These are phyloP conservation scores for Metopolophium dirhodum DNA, from an alignment of 1,140 invertebrate genomes.

Conservation along the genomic window DNA sequence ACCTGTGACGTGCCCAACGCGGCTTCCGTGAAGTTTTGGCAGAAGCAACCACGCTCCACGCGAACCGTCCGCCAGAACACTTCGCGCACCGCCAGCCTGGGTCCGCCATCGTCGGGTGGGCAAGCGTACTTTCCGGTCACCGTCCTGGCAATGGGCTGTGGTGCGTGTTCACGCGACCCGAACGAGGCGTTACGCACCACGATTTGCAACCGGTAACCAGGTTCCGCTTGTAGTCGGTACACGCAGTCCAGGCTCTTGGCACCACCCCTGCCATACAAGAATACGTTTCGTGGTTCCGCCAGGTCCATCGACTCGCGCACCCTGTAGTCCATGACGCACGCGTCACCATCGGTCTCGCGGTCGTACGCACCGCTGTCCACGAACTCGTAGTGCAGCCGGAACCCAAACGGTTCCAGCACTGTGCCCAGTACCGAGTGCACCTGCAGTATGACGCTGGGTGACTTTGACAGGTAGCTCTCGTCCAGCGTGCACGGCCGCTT, in stretches of 20 bases:
- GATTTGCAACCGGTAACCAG: conserved; percentile 70
- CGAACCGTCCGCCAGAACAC: conserved; percentile 69
- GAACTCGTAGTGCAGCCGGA: conserved; percentile 74
- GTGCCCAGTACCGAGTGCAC: conserved; percentile 64
- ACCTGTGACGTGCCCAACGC: conserved; percentile 71
- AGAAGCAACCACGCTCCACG: conserved; percentile 76
- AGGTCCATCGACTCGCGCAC: conserved; percentile 69
- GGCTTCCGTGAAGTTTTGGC: conserved; percentile 75
- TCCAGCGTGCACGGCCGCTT: conserved; percentile 77
- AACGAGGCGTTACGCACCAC: conserved; percentile 76
- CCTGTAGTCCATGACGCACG: conserved; percentile 68
- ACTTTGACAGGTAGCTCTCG: conserved; percentile 80
- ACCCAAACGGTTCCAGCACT: conserved; percentile 64
- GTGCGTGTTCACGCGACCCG: conserved; percentile 68
- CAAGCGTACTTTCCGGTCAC: conserved; percentile 62
- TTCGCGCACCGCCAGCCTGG: conserved; percentile 69
- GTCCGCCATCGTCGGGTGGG: conserved; percentile 57
- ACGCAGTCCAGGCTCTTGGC: conserved; percentile 76
- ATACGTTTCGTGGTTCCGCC: conserved; percentile 76
- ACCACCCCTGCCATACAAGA: conserved; percentile 81
- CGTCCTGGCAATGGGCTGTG: conserved; percentile 69
- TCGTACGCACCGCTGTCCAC: conserved; percentile 80
- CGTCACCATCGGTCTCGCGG: conserved; percentile 63
- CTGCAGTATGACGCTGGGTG: conserved; percentile 61
- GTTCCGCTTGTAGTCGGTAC: conserved; percentile 74